These are phyloP conservation scores for Phyllostomus discolor DNA, from an alignment of 2,113 vertebrate species.

Conservation along the genomic window DNA sequence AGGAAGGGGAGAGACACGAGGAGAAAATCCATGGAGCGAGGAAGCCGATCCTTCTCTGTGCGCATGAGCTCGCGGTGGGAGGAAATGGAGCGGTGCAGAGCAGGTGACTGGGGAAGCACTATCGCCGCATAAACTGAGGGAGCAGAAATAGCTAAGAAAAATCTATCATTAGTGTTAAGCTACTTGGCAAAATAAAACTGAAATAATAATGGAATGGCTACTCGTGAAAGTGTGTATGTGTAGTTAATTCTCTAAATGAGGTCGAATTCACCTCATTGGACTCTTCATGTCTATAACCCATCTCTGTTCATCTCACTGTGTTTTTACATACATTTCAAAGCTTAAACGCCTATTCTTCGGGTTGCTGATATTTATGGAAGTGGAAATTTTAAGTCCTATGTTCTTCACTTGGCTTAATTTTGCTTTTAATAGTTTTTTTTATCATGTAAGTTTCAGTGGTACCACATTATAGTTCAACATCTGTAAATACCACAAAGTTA, in stretches of 20 bases:
- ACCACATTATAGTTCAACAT: background rate
- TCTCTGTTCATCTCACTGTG: background rate
- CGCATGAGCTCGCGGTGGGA: background rate
- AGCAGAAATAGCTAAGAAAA: background rate
- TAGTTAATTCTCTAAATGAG: background rate
- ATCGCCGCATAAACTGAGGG: background rate
- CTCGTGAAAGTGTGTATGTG: background rate
- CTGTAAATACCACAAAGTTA: background rate
- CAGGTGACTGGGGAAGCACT: background rate
- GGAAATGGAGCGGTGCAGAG: background rate
- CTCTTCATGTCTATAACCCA: background rate
- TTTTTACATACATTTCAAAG: background rate
- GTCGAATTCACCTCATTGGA: background rate
- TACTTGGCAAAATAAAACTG: background rate
- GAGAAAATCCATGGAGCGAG: accelerated
- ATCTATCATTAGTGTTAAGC: background rate
- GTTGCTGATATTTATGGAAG: background rate
- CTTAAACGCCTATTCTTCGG: background rate
- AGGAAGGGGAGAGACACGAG: background rate
- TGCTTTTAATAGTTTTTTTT: background rate
- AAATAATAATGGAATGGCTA: background rate
- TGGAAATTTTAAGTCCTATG: background rate
- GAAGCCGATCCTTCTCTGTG: background rate
- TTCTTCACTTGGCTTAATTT: background rate
- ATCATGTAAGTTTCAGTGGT: background rate